Percentiles rank a stretch among this genome's conserved stretches.
Evolutionary conservation across 2,888 invertebrate species (phyloP).

Genomic region (Chrysomela aeneicollis): DNA sequence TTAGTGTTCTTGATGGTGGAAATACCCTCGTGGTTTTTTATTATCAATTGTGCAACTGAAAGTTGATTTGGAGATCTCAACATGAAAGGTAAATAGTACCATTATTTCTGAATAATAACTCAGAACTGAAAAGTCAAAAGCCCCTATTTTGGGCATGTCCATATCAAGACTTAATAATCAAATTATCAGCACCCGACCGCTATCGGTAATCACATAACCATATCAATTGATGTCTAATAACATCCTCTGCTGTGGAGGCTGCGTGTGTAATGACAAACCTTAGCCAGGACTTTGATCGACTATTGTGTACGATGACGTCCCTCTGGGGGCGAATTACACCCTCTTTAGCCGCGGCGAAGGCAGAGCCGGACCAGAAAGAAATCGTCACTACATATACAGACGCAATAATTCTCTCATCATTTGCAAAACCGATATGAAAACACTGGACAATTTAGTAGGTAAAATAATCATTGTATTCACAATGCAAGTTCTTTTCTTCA

Average conservation of each 20-base stretch:
- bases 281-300: constrained; percentile 55
- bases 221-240: constrained; percentile 62
- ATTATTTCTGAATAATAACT: not conserved
- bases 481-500: too few relatives aligned
- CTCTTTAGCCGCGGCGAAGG: constrained; percentile 40
- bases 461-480: too few relatives aligned
- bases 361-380: constrained; percentile 29
- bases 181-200: constrained; percentile 53
- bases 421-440: too few relatives aligned
- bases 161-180: constrained; percentile 50
- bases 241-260: constrained; percentile 51
- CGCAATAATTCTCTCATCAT: too few relatives aligned
- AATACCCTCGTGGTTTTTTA: too few relatives aligned
- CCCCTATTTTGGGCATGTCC: constrained; percentile 12
- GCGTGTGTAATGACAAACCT: constrained; percentile 56
- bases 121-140: constrained; percentile 13
- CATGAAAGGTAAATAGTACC: too few relatives aligned
- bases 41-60: too few relatives aligned
- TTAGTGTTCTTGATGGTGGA: too few relatives aligned
- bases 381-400: too few relatives aligned
- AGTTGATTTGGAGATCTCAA: too few relatives aligned
- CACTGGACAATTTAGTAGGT: too few relatives aligned
- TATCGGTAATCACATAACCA: constrained; percentile 60
- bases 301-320: constrained; percentile 54
- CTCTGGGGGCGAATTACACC: constrained; percentile 51